A percentile compares a stretch with the other conserved stretches of the same genome.
Evolutionary conservation across 2,888 invertebrate genomes (phyloP).

Genomic region (Coenonympha glycerion): DNA sequence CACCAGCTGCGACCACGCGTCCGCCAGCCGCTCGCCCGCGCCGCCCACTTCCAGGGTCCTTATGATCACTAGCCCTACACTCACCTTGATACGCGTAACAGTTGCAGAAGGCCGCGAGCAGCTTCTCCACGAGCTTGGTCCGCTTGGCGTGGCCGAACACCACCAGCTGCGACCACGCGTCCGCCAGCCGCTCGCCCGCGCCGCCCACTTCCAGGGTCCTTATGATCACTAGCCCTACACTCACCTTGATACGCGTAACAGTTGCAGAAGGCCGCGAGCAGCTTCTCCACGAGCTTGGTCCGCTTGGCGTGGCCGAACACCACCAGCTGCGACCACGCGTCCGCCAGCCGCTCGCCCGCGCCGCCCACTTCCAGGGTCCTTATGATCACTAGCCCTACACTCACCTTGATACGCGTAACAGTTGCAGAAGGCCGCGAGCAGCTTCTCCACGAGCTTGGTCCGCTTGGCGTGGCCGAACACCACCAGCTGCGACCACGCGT

Average conservation of each 20-base stretch:
- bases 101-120: slow-evolving; percentile 77
- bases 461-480: slow-evolving; percentile 81
- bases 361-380: slow-evolving; percentile 81
- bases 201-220: slow-evolving; percentile 80
- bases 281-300: slow-evolving; percentile 71
- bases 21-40: slow-evolving; percentile 80
- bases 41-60: slow-evolving; percentile 80
- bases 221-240: too few species aligned
- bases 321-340: slow-evolving; percentile 87
- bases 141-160: slow-evolving; percentile 82
- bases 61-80: too few species aligned
- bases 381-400: too few species aligned
- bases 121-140: slow-evolving; percentile 71
- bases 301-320: slow-evolving; percentile 81
- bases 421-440: slow-evolving; percentile 77
- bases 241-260: slow-evolving; percentile 63
- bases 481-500: slow-evolving; percentile 87
- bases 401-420: slow-evolving; percentile 63
- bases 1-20: slow-evolving; percentile 87
- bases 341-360: slow-evolving; percentile 80
- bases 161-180: slow-evolving; percentile 87
- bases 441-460: slow-evolving; percentile 71
- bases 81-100: slow-evolving; percentile 63
- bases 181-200: slow-evolving; percentile 80
- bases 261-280: slow-evolving; percentile 77